Conservation (phyloP, 2,113 vertebrate species). For the Mystacornis crossleyi region DNA sequence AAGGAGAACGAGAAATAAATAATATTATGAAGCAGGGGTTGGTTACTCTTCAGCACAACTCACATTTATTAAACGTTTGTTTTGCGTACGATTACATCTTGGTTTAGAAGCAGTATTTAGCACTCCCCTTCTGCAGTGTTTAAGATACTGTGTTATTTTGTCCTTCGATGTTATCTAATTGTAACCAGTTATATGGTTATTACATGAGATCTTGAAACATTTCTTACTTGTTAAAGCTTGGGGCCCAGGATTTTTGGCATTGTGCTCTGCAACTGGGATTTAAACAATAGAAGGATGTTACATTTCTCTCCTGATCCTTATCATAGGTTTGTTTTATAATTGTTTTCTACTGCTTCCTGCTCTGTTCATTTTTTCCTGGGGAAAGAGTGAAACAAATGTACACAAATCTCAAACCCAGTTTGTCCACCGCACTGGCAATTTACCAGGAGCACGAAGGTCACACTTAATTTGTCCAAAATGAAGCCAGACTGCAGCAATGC, state of each 20-base stretch:
- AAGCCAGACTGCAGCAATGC: slow-evolving; percentile 14
- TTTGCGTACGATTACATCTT: neutral
- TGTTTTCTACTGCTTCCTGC: slow-evolving; percentile 45
- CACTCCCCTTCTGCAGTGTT: neutral
- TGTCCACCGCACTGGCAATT: neutral
- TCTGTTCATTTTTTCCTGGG: neutral
- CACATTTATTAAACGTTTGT: neutral
- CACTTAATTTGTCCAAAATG: slow-evolving; percentile 39
- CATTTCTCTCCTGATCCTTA: slow-evolving; percentile 34
- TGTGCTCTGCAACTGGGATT: neutral
- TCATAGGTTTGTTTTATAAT: neutral
- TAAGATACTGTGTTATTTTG: neutral
- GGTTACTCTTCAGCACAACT: neutral
- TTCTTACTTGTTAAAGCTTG: neutral
- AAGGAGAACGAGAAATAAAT: neutral
- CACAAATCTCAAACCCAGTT: neutral
- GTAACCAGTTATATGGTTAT: neutral
- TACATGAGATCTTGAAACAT: neutral
- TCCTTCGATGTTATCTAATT: neutral
- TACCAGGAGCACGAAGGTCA: neutral
- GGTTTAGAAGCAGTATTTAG: neutral
- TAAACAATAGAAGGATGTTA: slow-evolving; percentile 44
- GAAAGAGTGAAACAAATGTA: neutral
- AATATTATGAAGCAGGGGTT: neutral
- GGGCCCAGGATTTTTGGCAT: neutral